Evolutionary conservation across 2,888 invertebrate species (phyloP).

Genomic region (Electrophaes corylata): DNA sequence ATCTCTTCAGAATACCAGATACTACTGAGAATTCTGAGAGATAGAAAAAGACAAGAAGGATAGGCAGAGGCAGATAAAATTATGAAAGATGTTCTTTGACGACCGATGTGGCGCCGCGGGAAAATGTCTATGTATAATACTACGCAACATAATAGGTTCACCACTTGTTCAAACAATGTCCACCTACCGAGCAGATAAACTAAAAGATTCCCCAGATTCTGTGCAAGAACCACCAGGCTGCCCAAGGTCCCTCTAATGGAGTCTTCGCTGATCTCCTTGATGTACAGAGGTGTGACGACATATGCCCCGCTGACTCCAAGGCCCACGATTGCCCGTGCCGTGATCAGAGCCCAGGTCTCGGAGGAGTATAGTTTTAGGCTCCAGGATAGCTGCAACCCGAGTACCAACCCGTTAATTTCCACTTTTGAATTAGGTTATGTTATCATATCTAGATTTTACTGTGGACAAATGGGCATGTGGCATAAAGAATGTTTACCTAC

Average conservation of each 20-base stretch:
- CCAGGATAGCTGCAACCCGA: constrained; percentile 66
- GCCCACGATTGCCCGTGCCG: constrained; percentile 71
- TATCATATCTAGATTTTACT: too few species aligned
- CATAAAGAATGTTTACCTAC: too few species aligned
- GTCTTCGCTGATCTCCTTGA: constrained; percentile 78
- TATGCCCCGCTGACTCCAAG: constrained; percentile 74
- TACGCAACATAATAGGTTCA: too few species aligned
- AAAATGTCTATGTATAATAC: too few species aligned
- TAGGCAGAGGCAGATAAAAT: too few species aligned
- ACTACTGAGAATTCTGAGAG: too few species aligned
- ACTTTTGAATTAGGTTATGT: too few species aligned
- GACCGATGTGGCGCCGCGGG: too few species aligned
- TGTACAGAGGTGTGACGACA: constrained; percentile 76
- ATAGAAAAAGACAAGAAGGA: too few species aligned
- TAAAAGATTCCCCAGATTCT: constrained; percentile 71
- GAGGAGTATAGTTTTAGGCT: constrained; percentile 71
- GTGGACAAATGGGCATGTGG: too few species aligned
- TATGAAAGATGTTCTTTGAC: too few species aligned
- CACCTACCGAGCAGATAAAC: constrained; percentile 62
- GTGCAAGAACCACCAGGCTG: constrained; percentile 70
- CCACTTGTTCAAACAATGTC: neutral
- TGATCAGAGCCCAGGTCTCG: constrained; percentile 73
- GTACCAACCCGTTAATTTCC: neutral
- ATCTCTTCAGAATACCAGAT: too few species aligned
- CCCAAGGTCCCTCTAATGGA: constrained; percentile 72